Percentiles rank a stretch among this genome's conserved stretches.
phyloP scores from a whole-genome alignment of 2,113 vertebrate species.

The Turdus rufiventris region DNA sequence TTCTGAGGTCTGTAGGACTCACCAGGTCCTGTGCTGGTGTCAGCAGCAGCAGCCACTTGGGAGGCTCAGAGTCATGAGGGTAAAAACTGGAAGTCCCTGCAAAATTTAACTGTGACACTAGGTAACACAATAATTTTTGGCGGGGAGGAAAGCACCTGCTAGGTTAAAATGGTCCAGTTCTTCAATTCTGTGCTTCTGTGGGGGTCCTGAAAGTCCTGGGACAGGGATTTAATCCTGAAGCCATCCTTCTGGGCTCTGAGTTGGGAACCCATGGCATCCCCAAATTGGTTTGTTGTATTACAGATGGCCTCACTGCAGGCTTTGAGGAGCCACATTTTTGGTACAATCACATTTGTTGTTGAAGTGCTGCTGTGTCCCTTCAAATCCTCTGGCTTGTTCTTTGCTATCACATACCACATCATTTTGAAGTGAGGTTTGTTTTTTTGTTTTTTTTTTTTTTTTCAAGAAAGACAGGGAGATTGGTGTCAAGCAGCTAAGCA shows the following conservation, averaged over 20 bases:
- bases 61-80: not conserved
- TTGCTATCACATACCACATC: rapidly evolving
- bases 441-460: not conserved
- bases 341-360: not conserved
- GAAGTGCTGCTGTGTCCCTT: not conserved
- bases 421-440: not conserved
- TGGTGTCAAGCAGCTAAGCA: not conserved
- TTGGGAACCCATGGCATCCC: not conserved
- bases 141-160: rapidly evolving
- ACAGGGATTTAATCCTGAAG: not conserved
- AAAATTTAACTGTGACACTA: not conserved
- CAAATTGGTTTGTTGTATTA: not conserved
- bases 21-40: not conserved
- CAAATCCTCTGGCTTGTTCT: not conserved
- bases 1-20: not conserved
- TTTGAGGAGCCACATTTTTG: not conserved
- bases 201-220: rapidly evolving
- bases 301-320: not conserved
- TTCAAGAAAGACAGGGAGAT: not conserved
- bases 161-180: not conserved
- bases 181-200: not conserved
- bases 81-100: not conserved
- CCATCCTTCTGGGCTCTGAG: not conserved
- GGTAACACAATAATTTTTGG: not conserved
- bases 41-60: not conserved